Conservation (phyloP, 1,140 invertebrate species). For the Spodoptera litura region DNA sequence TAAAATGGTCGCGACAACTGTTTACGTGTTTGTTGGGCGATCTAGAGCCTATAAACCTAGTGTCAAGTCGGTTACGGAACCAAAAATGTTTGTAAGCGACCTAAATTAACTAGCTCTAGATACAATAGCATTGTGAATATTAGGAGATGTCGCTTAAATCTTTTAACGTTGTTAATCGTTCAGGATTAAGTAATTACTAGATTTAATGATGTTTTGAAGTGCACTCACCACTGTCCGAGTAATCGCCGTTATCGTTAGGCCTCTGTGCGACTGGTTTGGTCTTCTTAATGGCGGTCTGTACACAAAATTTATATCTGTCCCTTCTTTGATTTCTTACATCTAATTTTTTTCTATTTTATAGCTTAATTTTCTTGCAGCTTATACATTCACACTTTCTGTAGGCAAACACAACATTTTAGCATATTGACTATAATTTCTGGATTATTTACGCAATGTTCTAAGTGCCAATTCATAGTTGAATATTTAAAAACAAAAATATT, state of each 20-base stretch:
- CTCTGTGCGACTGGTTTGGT: slow-evolving; percentile 54
- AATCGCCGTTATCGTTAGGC: slow-evolving; percentile 45
- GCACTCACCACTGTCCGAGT: slow-evolving; percentile 57
- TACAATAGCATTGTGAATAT: too few relatives aligned
- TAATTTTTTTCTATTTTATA: slow-evolving; percentile 66
- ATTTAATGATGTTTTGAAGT: too few relatives aligned
- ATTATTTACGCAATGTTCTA: slow-evolving; percentile 51
- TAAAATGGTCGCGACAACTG: too few relatives aligned
- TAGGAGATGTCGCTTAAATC: too few relatives aligned
- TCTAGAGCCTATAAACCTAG: too few relatives aligned
- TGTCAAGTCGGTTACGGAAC: too few relatives aligned
- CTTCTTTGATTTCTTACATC: slow-evolving; percentile 64
- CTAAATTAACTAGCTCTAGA: too few relatives aligned
- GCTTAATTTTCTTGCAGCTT: slow-evolving; percentile 58
- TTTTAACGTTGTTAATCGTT: too few relatives aligned
- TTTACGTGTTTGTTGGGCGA: too few relatives aligned
- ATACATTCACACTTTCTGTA: slow-evolving; percentile 70
- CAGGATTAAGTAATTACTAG: too few relatives aligned
- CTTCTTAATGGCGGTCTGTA: slow-evolving; percentile 66
- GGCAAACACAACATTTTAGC: slow-evolving; percentile 66
- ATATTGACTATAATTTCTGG: slow-evolving; percentile 31
- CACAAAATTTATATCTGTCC: slow-evolving; percentile 72
- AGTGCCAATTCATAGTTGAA: slow-evolving; percentile 59
- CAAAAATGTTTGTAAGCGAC: too few relatives aligned
- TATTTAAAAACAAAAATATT: slow-evolving; percentile 50